phyloP scores from a whole-genome alignment of 1,140 invertebrate species.

The Orius insidiosus region DNA sequence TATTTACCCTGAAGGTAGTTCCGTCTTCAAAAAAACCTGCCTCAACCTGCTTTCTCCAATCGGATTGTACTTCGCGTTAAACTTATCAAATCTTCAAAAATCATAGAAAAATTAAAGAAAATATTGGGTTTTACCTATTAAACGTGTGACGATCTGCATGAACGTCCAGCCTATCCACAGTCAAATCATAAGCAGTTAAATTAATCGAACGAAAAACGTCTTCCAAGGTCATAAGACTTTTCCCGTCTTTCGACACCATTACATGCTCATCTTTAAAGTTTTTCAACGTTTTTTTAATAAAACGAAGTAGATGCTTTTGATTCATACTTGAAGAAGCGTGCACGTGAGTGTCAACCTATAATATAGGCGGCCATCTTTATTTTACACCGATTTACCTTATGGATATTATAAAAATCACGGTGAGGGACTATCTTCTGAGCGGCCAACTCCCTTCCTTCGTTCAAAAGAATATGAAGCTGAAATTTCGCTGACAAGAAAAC shows the following conservation, averaged over 20 bases:
- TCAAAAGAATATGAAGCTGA: conserved; percentile 87
- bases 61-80: conserved; percentile 99
- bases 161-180: conserved; percentile 97
- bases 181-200: conserved; percentile 91
- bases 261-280: conserved; percentile 77
- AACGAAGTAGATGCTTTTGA: conserved; percentile 94
- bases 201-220: conserved; percentile 92
- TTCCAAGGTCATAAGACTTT: conserved; percentile 61
- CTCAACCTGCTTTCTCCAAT: conserved; percentile 88
- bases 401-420: conserved; percentile 97
- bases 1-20: conserved; percentile 94
- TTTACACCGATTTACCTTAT: conserved; percentile 46
- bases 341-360: conserved; percentile 89
- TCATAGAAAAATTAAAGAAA: conserved; percentile 33
- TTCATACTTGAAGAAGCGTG: conserved; percentile 99
- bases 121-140: neutral
- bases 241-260: conserved; percentile 45
- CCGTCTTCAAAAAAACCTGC: conserved; percentile 97
- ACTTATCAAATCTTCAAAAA: conserved; percentile 98
- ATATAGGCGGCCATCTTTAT: conserved; percentile 1
- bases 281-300: conserved; percentile 96
- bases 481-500: conserved; percentile 92
- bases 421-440: conserved; percentile 96
- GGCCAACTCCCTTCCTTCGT: conserved; percentile 87
- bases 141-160: conserved; percentile 43